These are phyloP conservation scores for Thryonomys swinderianus DNA, from an alignment of 2,113 vertebrate species.

Conservation along the genomic window DNA sequence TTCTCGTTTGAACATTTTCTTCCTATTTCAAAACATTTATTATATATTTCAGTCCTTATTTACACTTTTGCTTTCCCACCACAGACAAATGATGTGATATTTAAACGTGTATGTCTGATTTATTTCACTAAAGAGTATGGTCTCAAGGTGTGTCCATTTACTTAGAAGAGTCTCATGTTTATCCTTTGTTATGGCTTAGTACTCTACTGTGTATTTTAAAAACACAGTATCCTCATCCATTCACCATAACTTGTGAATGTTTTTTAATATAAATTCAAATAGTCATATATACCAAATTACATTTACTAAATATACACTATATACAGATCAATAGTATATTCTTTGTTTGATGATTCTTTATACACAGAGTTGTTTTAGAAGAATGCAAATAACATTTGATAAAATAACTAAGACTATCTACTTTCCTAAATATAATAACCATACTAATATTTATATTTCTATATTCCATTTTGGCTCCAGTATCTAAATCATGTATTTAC, in stretches of 20 bases:
- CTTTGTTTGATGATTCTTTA: background rate
- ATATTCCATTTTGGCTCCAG: background rate
- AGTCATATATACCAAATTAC: background rate
- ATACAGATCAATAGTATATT: background rate
- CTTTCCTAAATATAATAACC: conserved; percentile 7
- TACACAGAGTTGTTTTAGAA: conserved; percentile 8
- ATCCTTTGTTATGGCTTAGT: background rate
- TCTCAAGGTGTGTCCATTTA: background rate
- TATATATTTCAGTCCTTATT: background rate
- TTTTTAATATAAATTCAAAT: background rate
- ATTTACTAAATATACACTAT: background rate
- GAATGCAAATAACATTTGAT: background rate
- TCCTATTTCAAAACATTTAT: background rate
- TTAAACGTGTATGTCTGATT: background rate
- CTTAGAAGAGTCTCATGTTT: background rate
- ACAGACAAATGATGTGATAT: background rate
- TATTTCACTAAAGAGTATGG: background rate
- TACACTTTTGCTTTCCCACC: background rate
- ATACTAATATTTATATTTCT: background rate
- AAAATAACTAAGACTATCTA: background rate
- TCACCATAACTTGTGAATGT: background rate
- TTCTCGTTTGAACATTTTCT: background rate
- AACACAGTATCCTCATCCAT: background rate
- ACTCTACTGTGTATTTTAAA: background rate
- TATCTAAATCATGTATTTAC: background rate